Evolutionary conservation across 2,797 vertebrate species (phyloP).

Genomic region (Zenarchopterus dispar): DNA sequence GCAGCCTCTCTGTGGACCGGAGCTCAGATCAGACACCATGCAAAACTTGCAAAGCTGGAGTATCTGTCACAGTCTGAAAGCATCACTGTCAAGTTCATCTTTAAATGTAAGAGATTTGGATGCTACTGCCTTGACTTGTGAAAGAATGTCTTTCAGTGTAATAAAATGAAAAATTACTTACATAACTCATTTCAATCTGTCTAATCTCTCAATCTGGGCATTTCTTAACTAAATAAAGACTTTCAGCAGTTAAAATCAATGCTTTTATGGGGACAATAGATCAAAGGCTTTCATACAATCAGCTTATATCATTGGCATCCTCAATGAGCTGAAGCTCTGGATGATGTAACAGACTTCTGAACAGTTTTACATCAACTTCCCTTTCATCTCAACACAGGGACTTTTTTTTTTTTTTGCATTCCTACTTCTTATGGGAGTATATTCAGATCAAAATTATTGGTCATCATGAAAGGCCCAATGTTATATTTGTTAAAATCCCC

Average conservation of each 20-base stretch:
- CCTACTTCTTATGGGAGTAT: background rate
- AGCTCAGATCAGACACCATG: constrained; percentile 20
- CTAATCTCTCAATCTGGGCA: too few species aligned
- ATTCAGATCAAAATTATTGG: background rate
- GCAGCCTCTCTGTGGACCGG: constrained; percentile 42
- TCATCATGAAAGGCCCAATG: background rate
- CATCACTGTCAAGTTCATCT: constrained; percentile 8
- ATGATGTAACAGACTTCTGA: background rate
- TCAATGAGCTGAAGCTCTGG: background rate
- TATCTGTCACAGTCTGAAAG: constrained; percentile 18
- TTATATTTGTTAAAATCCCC: background rate
- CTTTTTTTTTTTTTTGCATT: too few species aligned
- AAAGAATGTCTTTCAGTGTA: too few species aligned
- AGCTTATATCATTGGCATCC: background rate
- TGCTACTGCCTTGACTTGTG: background rate
- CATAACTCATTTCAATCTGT: background rate
- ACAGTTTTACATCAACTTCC: too few species aligned
- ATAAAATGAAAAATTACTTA: too few species aligned
- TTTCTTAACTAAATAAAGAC: too few species aligned
- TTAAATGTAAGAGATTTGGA: constrained; percentile 10
- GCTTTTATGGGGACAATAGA: background rate
- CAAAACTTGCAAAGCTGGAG: constrained; percentile 6
- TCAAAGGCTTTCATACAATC: background rate
- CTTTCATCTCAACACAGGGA: too few species aligned
- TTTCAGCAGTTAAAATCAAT: too few species aligned